Evolutionary conservation across 2,797 vertebrate species (phyloP).

Genomic region (Carapus acus): DNA sequence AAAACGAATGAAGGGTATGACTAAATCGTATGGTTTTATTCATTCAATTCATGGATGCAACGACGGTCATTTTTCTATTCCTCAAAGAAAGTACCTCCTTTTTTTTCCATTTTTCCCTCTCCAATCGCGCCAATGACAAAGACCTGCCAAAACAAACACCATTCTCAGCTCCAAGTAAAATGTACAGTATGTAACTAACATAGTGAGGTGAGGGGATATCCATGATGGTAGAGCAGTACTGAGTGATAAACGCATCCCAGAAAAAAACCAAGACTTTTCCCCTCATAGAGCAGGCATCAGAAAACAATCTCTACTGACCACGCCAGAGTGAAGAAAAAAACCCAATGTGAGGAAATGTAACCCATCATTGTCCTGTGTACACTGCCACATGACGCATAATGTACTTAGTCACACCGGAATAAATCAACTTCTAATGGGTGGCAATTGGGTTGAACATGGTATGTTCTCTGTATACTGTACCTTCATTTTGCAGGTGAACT

Average conservation of each 20-base stretch:
- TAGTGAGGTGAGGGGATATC: slow-evolving; percentile 48
- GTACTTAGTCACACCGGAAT: slow-evolving; percentile 71
- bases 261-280: slow-evolving; percentile 58
- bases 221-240: slow-evolving; percentile 49
- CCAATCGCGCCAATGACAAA: slow-evolving; percentile 31
- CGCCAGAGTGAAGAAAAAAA: slow-evolving; percentile 40
- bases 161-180: slow-evolving; percentile 34
- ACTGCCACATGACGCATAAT: slow-evolving; percentile 70
- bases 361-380: slow-evolving; percentile 71
- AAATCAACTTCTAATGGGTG: slow-evolving; percentile 69
- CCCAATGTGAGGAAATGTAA: slow-evolving; percentile 55
- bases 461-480: slow-evolving; percentile 62
- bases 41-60: slow-evolving; percentile 19
- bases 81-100: slow-evolving; percentile 25
- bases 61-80: slow-evolving; percentile 17
- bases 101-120: slow-evolving; percentile 16
- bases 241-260: slow-evolving; percentile 49
- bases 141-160: slow-evolving; percentile 50
- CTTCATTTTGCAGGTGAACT: slow-evolving; percentile 65
- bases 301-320: slow-evolving; percentile 51
- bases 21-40: slow-evolving; percentile 21
- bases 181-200: slow-evolving; percentile 17
- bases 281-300: slow-evolving; percentile 59
- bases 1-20: slow-evolving; percentile 13
- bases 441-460: slow-evolving; percentile 57